These are phyloP conservation scores for Habrosyne pyritoides DNA, from an alignment of 2,888 invertebrate genomes.

Conservation along the genomic window DNA sequence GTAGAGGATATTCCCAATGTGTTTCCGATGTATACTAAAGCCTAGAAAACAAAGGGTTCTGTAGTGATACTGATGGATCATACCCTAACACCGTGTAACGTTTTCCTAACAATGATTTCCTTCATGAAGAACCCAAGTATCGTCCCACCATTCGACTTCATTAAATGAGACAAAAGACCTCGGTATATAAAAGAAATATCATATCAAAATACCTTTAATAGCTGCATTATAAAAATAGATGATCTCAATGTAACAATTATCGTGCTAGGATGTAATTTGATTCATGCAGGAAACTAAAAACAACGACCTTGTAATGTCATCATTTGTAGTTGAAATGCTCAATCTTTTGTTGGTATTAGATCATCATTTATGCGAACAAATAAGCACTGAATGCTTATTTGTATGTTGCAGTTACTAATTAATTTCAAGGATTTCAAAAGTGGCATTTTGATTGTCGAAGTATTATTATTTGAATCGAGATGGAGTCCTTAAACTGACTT, in stretches of 20 bases:
- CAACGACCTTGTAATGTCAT: conserved; percentile 50
- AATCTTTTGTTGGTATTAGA: conserved; percentile 35
- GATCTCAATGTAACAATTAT: conserved; percentile 15
- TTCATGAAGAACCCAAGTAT: no score
- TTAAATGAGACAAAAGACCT: neutral
- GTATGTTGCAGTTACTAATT: neutral
- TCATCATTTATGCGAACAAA: conserved; percentile 27
- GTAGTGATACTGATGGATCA: no score
- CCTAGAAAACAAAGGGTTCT: no score
- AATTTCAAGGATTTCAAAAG: conserved; percentile 3
- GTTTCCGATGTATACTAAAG: no score
- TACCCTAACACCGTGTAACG: no score
- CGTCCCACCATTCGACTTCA: no score
- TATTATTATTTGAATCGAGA: neutral
- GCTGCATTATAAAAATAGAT: conserved; percentile 10
- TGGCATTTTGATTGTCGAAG: neutral
- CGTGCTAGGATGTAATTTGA: conserved; percentile 33
- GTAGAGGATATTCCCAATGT: no score
- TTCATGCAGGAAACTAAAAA: conserved; percentile 45
- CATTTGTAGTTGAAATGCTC: conserved; percentile 33
- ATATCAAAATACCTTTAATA: no score
- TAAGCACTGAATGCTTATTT: no score
- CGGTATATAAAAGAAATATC: neutral
- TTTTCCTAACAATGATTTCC: no score
- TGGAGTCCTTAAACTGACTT: neutral